Evolutionary conservation across 2,888 invertebrate genomes (phyloP).

Genomic region (Theretra japonica): DNA sequence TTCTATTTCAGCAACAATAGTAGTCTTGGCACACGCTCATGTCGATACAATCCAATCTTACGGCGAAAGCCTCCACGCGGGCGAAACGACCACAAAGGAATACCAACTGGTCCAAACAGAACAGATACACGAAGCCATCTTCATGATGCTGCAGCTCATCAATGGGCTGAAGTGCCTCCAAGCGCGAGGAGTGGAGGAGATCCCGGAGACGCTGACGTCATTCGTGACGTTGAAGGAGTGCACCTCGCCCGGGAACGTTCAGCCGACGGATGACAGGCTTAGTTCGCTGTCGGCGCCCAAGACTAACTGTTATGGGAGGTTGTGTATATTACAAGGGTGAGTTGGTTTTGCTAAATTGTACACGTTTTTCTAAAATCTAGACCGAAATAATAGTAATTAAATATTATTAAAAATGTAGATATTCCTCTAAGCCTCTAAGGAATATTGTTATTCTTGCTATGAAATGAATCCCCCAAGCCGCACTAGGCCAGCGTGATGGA

Average conservation of each 20-base stretch:
- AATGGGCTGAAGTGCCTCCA: slow-evolving; percentile 93
- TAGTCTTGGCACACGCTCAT: slow-evolving; percentile 89
- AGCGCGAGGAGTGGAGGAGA: slow-evolving; percentile 92
- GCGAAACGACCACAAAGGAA: slow-evolving; percentile 76
- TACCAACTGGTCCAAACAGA: slow-evolving; percentile 77
- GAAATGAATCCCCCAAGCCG: no score
- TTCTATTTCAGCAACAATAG: slow-evolving; percentile 88
- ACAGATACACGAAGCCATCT: slow-evolving; percentile 88
- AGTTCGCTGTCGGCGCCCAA: slow-evolving; percentile 79
- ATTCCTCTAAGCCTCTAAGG: no score
- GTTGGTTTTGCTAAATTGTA: slow-evolving; percentile 44
- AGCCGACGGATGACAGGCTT: slow-evolving; percentile 72
- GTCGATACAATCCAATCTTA: slow-evolving; percentile 90
- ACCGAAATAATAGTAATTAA: no score
- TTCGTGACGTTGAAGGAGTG: slow-evolving; percentile 88
- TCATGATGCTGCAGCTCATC: slow-evolving; percentile 91
- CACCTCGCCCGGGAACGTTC: slow-evolving; percentile 61
- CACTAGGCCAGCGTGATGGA: no score
- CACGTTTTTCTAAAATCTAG: background rate
- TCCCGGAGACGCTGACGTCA: slow-evolving; percentile 88
- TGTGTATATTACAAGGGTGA: slow-evolving; percentile 91
- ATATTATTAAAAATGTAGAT: no score
- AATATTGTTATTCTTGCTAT: no score
- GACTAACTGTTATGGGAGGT: slow-evolving; percentile 84
- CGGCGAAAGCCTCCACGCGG: slow-evolving; percentile 85